These are phyloP conservation scores for Goniozus legneri DNA, from an alignment of 1,140 invertebrate genomes.

Conservation along the genomic window DNA sequence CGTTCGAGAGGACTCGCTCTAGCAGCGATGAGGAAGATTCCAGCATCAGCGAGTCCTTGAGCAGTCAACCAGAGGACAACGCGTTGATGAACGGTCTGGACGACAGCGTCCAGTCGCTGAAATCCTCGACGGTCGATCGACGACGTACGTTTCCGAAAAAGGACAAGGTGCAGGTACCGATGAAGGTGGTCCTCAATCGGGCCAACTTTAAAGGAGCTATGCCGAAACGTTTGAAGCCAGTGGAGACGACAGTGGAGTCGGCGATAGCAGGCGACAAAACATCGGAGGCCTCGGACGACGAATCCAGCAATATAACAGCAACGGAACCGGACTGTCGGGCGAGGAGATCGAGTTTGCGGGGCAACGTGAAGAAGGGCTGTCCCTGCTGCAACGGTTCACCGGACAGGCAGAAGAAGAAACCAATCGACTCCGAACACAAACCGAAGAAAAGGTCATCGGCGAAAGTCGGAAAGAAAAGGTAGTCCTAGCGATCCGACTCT, in stretches of 20 bases:
- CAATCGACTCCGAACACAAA: conserved; percentile 33
- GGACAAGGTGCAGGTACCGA: conserved; percentile 40
- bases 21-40: conserved; percentile 45
- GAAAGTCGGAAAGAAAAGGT: conserved; percentile 50
- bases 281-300: conserved; percentile 46
- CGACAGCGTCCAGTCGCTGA: conserved; percentile 26
- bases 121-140: conserved; percentile 16
- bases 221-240: conserved; percentile 26
- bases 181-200: conserved; percentile 40
- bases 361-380: conserved; percentile 57
- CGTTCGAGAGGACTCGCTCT: conserved; percentile 37
- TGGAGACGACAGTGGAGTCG: conserved; percentile 24
- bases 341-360: conserved; percentile 51
- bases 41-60: conserved; percentile 37
- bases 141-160: conserved; percentile 36
- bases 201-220: conserved; percentile 30
- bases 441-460: conserved; percentile 41
- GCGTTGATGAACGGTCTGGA: conserved; percentile 40
- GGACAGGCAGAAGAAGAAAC: conserved; percentile 47
- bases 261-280: conserved; percentile 36
- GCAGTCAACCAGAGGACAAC: conserved; percentile 41
- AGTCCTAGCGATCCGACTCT: conserved; percentile 48
- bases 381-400: conserved; percentile 55
- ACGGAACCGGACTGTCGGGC: conserved; percentile 42
- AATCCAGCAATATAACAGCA: conserved; percentile 27